Base-by-base conservation (phyloP, 2,888 invertebrate genomes). In the Carterocephalus palaemon region DNA sequence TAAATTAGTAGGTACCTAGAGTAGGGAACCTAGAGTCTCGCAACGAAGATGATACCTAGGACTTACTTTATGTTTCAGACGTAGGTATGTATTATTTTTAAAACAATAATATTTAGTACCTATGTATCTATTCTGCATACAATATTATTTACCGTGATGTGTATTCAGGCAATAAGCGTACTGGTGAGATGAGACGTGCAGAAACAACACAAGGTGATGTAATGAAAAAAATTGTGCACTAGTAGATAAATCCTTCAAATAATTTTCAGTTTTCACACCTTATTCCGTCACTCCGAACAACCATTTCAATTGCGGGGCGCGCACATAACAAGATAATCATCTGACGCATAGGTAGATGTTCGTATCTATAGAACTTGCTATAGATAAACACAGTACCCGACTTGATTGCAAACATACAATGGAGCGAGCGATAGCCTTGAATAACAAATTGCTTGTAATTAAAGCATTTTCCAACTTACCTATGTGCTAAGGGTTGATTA, bases 131-230 rank as follows among this genome's bases (percentile, higher is more conserved):
- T 43, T 43, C 36, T 16, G 23, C 36, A 31, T 43, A 23, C n/a
- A n/a, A n/a, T n/a, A n/a, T n/a, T n/a, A n/a, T n/a, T 34, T 24
- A 59, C 54, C 59, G 49, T 59, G 55, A 39, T 78, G 66, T 80
- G 76, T 77, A 70, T 66, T 66, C 63, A 59, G 62, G 53, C 57
- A 69, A 72, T 80, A 75, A 77, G 68, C 69, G 65, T 54, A 57
- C 48, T 57, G 67, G 71, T 81, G 79, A 81, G 76, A 79, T 61
- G 69, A 68, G 58, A 59, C 60, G 57, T 57, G 57, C 57, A 63
- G 64, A 59, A 66, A 57, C 62, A 59, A 10, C 13, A 23, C 43
- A 45, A 37, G 37, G 45, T 45, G 36, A 43, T 36, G 36, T 31
- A 29, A 43, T 23, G 36, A n/a, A n/a, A n/a, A n/a, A n/a, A 37